Percentiles rank a stretch among this genome's conserved stretches.
These are phyloP conservation scores for Lophotis ruficrista DNA, from an alignment of 2,113 vertebrate species.

Conservation along the genomic window DNA sequence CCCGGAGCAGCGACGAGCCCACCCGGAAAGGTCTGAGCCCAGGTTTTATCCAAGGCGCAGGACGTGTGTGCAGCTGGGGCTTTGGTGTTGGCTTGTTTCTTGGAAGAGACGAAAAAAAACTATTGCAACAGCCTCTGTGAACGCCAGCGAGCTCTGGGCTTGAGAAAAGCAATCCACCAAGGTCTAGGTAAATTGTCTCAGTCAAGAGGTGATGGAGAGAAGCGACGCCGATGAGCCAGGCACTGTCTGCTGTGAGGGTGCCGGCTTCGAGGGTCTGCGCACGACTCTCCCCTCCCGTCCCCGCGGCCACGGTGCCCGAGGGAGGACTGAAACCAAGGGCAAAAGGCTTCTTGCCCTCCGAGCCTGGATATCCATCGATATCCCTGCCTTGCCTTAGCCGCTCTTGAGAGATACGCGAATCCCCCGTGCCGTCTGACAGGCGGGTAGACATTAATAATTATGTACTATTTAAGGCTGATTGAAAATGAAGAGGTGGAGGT, in stretches of 20 bases:
- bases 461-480: constrained; percentile 75
- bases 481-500: constrained; percentile 77
- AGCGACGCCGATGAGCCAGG: rapidly evolving
- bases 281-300: neutral
- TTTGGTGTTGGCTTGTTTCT: neutral
- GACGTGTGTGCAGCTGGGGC: neutral
- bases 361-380: neutral
- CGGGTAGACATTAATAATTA: constrained; percentile 75
- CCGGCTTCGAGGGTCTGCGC: neutral
- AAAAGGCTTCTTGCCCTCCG: neutral
- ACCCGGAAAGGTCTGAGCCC: neutral
- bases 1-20: neutral
- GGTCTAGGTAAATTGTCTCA: neutral
- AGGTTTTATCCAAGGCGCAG: neutral
- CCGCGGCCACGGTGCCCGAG: neutral
- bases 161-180: neutral
- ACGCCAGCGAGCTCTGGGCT: rapidly evolving
- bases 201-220: neutral
- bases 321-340: neutral
- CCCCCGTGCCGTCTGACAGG: constrained; percentile 61
- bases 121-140: neutral
- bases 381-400: neutral
- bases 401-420: constrained; percentile 54
- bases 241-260: neutral
- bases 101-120: neutral